Base-by-base conservation (phyloP, 2,888 invertebrate genomes). In the Pterostichus madidus region DNA sequence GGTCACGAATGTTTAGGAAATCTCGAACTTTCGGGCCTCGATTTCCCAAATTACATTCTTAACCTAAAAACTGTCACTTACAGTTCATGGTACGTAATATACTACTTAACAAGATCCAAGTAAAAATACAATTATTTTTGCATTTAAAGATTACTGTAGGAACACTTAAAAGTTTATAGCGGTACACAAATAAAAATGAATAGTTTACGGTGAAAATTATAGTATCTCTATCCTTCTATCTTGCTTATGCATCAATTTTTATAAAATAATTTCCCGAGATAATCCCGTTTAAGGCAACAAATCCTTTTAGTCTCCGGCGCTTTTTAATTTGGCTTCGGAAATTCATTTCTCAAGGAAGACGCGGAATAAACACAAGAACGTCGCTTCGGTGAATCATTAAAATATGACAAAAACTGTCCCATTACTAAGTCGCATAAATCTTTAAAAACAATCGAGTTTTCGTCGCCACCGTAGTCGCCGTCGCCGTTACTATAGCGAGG, bases 351-450 rank as follows among this genome's bases (percentile, higher is more conserved):
- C 46, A 71, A 46, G 49, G 49, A 46, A 46, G 44, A 46, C 46
- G 15, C 17, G 44, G 13, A 71, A 71, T 71, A 71, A 71, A 71
- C 71, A 71, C 10, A 7, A 31, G 6, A 5, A 15, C 59, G 31
- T 59, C 13, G 49, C 49, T 10, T 49, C 17, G 24, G 11, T 15
- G 71, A 49, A 71, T 71, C 71, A 71, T 71, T 71, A 71, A 71
- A 71, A 71, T 71, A 71, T 71, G 46, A 71, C 11, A 71, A 71
- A 71, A 71, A 39, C 24, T 44, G 46, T 46, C 46, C 71, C 71
- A 71, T 71, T 71, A 71, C 71, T 10, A 49, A 71, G 46, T 71
- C 71, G 46, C 71, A 71, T 71, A 71, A 71, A 71, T 71, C 71
- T 71, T 71, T 71, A 71, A 44, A 71, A 71, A 71, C 44, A 44